These are phyloP conservation scores for Heteromormyrus szaboi DNA, from an alignment of 2,797 vertebrate species.

Conservation along the genomic window DNA sequence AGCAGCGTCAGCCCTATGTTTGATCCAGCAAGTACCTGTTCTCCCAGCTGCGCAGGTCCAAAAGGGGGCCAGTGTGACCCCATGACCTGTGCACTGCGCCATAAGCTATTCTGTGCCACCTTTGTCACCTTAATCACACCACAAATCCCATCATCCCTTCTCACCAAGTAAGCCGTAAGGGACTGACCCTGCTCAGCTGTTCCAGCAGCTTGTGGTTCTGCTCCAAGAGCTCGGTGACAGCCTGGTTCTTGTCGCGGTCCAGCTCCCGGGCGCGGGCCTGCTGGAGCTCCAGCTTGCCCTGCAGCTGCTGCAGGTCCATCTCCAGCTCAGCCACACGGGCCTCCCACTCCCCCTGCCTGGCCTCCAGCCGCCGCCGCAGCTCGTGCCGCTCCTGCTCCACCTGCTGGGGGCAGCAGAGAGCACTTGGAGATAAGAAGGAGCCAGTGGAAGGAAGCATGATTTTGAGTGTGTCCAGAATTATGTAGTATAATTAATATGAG, in stretches of 20 bases:
- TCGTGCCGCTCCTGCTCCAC: constrained; percentile 95
- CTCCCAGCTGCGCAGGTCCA: not conserved
- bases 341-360: constrained; percentile 93
- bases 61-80: not conserved
- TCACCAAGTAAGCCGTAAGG: not conserved
- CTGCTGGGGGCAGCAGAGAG: constrained; percentile 57
- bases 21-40: not conserved
- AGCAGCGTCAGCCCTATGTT: not conserved
- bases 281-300: constrained; percentile 84
- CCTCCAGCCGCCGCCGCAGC: constrained; percentile 80
- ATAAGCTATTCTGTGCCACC: not conserved
- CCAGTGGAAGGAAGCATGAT: not conserved
- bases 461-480: not conserved
- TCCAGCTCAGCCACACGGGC: constrained; percentile 90
- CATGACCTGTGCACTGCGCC: not conserved
- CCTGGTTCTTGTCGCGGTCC: constrained; percentile 80
- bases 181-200: constrained; percentile 89
- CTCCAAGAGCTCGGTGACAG: constrained; percentile 85
- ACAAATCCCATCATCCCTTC: not conserved
- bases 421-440: not conserved
- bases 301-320: constrained; percentile 86
- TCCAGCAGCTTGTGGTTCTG: constrained; percentile 95
- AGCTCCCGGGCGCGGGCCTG: constrained; percentile 83
- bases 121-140: not conserved
- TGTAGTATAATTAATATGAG: not conserved